Conservation (phyloP, 2,888 invertebrate species). For the Apotomis turbidana region DNA sequence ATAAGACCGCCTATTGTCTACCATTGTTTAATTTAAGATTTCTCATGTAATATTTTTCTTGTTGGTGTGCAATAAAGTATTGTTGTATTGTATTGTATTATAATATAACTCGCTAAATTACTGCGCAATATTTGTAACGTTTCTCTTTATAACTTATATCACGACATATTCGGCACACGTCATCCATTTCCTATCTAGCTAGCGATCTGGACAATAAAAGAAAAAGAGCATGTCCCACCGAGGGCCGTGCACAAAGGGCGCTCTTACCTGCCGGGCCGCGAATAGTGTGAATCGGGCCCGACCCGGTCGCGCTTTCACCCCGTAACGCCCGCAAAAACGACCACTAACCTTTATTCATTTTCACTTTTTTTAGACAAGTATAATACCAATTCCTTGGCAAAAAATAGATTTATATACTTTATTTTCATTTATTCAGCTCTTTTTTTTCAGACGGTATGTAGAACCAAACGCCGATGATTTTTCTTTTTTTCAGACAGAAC, state of each 20-base stretch:
- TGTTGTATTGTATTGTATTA: no score
- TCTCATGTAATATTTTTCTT: no score
- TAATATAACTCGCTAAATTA: background rate
- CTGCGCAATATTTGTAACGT: constrained; percentile 5
- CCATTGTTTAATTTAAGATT: no score
- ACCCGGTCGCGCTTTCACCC: constrained; percentile 47
- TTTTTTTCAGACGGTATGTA: constrained; percentile 22
- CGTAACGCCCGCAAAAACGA: constrained; percentile 53
- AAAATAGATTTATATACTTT: background rate
- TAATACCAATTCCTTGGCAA: background rate
- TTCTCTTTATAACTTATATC: constrained; percentile 35
- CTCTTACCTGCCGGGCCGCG: constrained; percentile 56
- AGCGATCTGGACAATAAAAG: constrained; percentile 66
- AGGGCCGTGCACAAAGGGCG: constrained; percentile 60
- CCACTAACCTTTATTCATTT: background rate
- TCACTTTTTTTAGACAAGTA: background rate
- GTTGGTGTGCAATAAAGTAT: no score
- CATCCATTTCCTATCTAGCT: constrained; percentile 65
- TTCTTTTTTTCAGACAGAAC: constrained; percentile 54
- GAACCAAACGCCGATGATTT: constrained; percentile 32
- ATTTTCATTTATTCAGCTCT: background rate
- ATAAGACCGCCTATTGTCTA: no score
- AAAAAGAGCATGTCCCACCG: constrained; percentile 56
- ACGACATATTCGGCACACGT: constrained; percentile 58
- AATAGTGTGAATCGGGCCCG: constrained; percentile 57